Evolutionary conservation across 1,140 invertebrate species (phyloP).

Genomic region (Drosophila fuyamai): DNA sequence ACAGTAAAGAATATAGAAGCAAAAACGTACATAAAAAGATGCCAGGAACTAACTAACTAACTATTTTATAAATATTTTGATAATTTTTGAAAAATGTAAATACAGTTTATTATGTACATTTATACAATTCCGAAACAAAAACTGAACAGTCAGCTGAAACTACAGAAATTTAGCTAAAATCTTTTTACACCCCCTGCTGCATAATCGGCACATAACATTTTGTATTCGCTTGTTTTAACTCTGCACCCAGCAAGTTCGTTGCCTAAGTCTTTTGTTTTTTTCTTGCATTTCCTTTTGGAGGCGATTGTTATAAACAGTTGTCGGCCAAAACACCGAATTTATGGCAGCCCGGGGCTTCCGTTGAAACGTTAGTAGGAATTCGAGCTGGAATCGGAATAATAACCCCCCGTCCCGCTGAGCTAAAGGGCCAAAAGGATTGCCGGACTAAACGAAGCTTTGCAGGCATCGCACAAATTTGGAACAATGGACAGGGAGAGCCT

Average conservation of each 20-base stretch:
- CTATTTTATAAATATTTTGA: no score
- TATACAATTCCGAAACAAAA: no score
- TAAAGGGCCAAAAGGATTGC: slow-evolving; percentile 32
- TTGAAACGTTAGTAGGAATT: slow-evolving; percentile 51
- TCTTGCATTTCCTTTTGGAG: slow-evolving; percentile 13
- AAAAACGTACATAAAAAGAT: not conserved
- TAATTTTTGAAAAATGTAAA: no score
- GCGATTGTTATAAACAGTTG: slow-evolving; percentile 51
- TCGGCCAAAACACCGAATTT: slow-evolving; percentile 58
- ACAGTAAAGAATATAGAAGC: not conserved
- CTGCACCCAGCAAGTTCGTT: slow-evolving; percentile 49
- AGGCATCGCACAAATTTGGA: slow-evolving; percentile 58
- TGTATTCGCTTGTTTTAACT: slow-evolving; percentile 17
- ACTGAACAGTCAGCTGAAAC: slow-evolving; percentile 3
- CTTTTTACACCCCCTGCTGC: slow-evolving; percentile 9
- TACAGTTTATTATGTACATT: no score
- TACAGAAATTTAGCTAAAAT: not conserved
- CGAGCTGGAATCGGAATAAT: slow-evolving; percentile 33
- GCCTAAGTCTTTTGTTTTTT: slow-evolving; percentile 72
- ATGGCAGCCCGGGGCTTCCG: slow-evolving; percentile 62
- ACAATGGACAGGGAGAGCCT: slow-evolving; percentile 56
- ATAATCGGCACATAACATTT: slow-evolving; percentile 23
- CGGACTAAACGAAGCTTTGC: slow-evolving; percentile 73
- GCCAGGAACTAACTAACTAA: no score
- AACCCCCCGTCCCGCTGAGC: slow-evolving; percentile 43